phyloP scores from a whole-genome alignment of 1,140 invertebrate genomes.

The Ruditapes philippinarum region DNA sequence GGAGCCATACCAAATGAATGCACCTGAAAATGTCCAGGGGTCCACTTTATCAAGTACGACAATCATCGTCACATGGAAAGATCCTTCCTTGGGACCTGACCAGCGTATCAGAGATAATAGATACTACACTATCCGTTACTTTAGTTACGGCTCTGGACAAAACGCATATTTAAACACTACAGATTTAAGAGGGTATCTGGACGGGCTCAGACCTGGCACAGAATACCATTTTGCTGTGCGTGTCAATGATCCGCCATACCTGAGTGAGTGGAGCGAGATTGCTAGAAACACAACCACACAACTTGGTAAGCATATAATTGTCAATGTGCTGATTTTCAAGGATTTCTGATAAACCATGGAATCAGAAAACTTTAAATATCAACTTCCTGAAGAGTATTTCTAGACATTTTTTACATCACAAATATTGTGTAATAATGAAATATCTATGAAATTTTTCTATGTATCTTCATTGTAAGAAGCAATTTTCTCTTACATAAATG shows the following conservation, averaged over 20 bases:
- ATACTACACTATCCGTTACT: constrained; percentile 55
- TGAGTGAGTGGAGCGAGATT: constrained; percentile 59
- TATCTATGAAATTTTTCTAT: no score
- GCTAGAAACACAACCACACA: neutral
- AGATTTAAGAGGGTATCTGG: neutral
- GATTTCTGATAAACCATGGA: no score
- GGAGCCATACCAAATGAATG: constrained; percentile 51
- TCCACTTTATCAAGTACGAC: neutral
- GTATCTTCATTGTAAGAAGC: no score
- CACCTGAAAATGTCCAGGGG: neutral
- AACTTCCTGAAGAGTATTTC: no score
- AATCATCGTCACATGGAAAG: constrained; percentile 34
- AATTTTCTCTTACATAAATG: no score
- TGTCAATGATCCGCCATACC: constrained; percentile 62
- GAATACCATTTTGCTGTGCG: constrained; percentile 53
- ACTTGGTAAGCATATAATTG: neutral
- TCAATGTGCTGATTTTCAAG: no score
- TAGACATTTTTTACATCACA: no score
- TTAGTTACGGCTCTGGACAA: constrained; percentile 38
- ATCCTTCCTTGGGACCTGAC: constrained; percentile 37
- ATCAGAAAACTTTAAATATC: no score
- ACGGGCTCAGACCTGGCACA: constrained; percentile 15
- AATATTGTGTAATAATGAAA: no score
- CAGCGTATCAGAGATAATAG: constrained; percentile 37
- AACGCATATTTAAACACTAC: constrained; percentile 49